Evolutionary conservation across 2,888 invertebrate genomes (phyloP), one percentile per base, ranked within the genome.

Genomic region (Plagiodera versicolora): DNA sequence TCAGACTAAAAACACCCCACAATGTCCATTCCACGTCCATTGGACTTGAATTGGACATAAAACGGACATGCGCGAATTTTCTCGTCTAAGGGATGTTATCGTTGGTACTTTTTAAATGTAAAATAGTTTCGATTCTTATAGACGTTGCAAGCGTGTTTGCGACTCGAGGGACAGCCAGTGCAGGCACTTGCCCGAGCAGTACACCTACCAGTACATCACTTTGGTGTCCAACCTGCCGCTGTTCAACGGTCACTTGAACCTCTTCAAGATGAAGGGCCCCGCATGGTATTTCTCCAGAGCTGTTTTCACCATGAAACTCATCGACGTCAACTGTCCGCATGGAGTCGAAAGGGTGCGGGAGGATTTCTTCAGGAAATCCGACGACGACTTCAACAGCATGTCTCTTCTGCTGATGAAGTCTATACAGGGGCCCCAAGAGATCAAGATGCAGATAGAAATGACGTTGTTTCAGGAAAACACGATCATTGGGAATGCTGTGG

Each of bases 161-260:
- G 86, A 86, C 39, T 81, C 86, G 19, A 85, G 87, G n/a, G 91
- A 92, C 77, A 79, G 83, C 71, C 83, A 86, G 20, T 98, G 98
- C 72, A 83, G 89, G 55, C 86, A 86, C 48, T 87, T 87, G 72
- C 95, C 98, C 0, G 87, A 93, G 48, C 91, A 93, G 54, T 92
- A 92, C 77, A 94, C 94, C 30, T 95, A 90, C 83, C 95, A 97
- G 81, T 98, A 94, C 80, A 91, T 98, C 70, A 92, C 95, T 0
- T 89, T 98, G 73, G 92, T 94, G 0, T 91, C 95, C 19, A 90
- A 92, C 76, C 82, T 92, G 56, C 88, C 89, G 54, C 84, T 94
- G 39, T 59, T 72, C 6, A 70, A 73, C 28, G 87, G 87, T 1
- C 82, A 85, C 45, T 82, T 90, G 35, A 91, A 92, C 56, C 83